Conservation (phyloP, 2,113 vertebrate genomes). For the Protobothrops mucrosquamatus region DNA sequence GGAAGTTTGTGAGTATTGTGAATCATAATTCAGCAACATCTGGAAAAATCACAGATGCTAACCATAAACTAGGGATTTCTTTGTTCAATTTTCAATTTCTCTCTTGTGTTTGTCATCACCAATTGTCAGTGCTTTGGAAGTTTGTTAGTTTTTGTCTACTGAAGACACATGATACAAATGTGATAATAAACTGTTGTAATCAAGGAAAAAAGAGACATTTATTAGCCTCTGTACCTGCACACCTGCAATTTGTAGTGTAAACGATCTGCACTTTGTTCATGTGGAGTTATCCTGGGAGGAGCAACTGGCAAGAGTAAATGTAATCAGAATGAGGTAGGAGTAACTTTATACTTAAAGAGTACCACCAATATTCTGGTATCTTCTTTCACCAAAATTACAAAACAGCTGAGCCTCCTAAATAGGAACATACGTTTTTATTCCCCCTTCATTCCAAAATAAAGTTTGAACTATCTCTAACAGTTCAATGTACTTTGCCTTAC, state of each 20-base stretch:
- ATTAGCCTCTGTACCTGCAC: background rate
- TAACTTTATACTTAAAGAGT: background rate
- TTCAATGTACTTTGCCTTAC: background rate
- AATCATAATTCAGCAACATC: background rate
- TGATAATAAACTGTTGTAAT: background rate
- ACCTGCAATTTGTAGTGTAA: background rate
- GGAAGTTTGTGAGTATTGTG: background rate
- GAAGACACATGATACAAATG: background rate
- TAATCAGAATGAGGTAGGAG: background rate
- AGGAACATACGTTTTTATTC: background rate
- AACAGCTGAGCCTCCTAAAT: background rate
- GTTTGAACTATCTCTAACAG: background rate
- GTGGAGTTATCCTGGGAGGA: background rate
- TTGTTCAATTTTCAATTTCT: background rate
- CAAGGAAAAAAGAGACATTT: background rate
- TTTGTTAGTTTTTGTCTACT: background rate
- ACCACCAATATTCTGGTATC: background rate
- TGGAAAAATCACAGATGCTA: background rate
- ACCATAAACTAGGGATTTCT: background rate
- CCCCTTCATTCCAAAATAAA: background rate
- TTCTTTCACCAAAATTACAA: background rate
- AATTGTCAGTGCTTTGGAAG: background rate
- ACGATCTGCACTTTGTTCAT: background rate
- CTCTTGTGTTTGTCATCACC: background rate
- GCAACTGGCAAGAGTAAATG: background rate